Evolutionary conservation across 2,888 invertebrate species (phyloP), one percentile per base, ranked within the genome.

Genomic region (Diloba caeruleocephala): DNA sequence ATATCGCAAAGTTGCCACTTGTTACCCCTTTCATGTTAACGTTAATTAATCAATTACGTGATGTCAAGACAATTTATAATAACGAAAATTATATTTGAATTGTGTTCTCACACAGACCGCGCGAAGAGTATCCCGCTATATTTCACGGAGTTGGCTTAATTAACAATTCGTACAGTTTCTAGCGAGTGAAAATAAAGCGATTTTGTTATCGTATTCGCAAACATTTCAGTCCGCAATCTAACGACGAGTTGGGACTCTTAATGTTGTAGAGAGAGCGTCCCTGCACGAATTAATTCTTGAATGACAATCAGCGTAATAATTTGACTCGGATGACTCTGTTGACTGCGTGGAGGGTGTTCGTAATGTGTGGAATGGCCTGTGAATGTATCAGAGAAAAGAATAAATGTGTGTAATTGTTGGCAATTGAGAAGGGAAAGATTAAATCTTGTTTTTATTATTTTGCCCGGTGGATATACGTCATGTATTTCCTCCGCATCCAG

Each of bases 131-230:
- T 19, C 29, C 15, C 44, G 10, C 61, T 67, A 64, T 72, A 74
- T 76, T 78, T 74, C 65, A 79, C 67, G 57, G 63, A 74, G 76
- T 73, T 67, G 71, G 74, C 75, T 79, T 84, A 84, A 84, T 85
- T 85, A 84, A 78, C 82, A 80, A 79, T 74, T 78, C 64, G 69
- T 71, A 62, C 71, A 76, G 78, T 81, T 79, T 70, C 63, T 56
- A 50, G 39, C 54, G 54, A 61, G 52, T 62, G 67, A 66, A 80
- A 85, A 85, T 84, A 82, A 81, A 80, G 84, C 79, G 67, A 80
- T 82, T 81, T 74, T 76, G 82, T 80, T 84, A 84, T 84, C 83
- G 74, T 79, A 74, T 82, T 77, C 64, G 71, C 74, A 76, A 84
- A 82, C 81, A 80, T 76, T 84, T 77, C 76, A 79, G 71, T 75